Evolutionary conservation across 64 coral and sea anemone species (phyloP), one percentile per base, ranked within the genome.

Genomic region (Pachyseris speciosa): DNA sequence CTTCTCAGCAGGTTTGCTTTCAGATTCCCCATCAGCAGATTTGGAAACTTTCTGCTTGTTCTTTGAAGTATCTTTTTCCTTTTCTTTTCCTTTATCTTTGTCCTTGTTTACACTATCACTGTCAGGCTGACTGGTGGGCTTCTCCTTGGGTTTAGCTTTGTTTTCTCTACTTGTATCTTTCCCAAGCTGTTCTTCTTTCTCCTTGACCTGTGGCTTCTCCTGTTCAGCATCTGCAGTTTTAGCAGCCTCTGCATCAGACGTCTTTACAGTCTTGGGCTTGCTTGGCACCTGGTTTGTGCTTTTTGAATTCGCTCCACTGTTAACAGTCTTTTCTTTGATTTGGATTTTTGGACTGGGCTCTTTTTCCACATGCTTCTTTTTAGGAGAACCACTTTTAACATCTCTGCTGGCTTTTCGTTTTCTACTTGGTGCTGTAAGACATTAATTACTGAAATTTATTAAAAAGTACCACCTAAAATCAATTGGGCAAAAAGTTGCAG

Each of bases 211-310:
- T 40, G 68, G 59, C 53, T 68, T 87, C 3, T 80, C 86, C 25
- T 88, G 77, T 51, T 96, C 89, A n/a, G 36, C 84, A 25, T 96
- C 95, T 75, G n/a, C 83, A 24, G 63, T 90, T 84, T 92, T 96
- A 20, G 94, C 78, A 25, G 84, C 72, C 20, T 97, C 92, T 26
- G 25, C 34, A 71, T 89, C 91, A 86, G 85, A 39, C 5, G 83
- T 42, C 48, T 93, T 87, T 49, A 16, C 9, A 39, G 28, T 87
- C 64, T 93, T 93, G 44, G 47, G 1, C 34, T 81, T 81, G 8
- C 32, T 42, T 81, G 22, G 77, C 60, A 8, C 10, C 13, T 20
- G 34, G 34, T 52, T 81, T 63, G 77, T 61, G 51, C 4, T 81
- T 63, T 61, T 81, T 1, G n/a, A 39, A n/a, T 0, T 61, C 33